These are phyloP conservation scores for Hydropsyche betteni DNA, from an alignment of 2,888 invertebrate genomes.

Conservation along the genomic window DNA sequence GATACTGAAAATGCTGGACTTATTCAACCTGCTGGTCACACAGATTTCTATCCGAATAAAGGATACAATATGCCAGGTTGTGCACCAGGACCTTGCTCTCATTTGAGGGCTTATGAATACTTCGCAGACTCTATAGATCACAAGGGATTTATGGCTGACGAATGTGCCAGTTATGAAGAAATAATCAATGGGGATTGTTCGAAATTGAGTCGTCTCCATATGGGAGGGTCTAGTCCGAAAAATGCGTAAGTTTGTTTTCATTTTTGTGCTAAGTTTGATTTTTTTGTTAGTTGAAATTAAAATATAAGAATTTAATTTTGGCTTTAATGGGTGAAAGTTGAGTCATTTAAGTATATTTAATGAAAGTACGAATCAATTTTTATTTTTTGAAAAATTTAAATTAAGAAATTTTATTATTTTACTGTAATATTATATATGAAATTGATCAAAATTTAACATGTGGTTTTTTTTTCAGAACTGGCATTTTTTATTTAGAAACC, in stretches of 20 bases:
- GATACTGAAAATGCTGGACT: slow-evolving; percentile 18
- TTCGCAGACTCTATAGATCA: slow-evolving; percentile 44
- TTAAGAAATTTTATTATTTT: no score
- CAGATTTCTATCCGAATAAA: slow-evolving; percentile 41
- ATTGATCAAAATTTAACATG: no score
- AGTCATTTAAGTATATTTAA: no score
- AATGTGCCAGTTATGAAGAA: slow-evolving; percentile 34
- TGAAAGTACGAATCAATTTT: no score
- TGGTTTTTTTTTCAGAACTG: neutral
- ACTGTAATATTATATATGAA: no score
- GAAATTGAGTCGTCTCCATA: slow-evolving; percentile 35
- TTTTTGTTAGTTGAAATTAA: no score
- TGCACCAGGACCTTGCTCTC: slow-evolving; percentile 48
- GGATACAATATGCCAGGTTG: slow-evolving; percentile 50
- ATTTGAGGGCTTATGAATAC: slow-evolving; percentile 39
- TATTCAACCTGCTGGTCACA: slow-evolving; percentile 20
- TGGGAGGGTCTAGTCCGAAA: slow-evolving; percentile 51
- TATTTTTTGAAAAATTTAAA: no score
- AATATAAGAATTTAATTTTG: no score
- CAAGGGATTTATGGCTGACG: slow-evolving; percentile 33
- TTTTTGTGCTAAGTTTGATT: no score
- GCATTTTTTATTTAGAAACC: slow-evolving; percentile 21
- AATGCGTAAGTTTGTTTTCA: slow-evolving; percentile 25
- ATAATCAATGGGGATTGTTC: slow-evolving; percentile 44
- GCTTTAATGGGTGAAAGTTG: no score